Evolutionary conservation across 2,797 vertebrate genomes (phyloP), one percentile per base, ranked within the genome.

Genomic region (Moxostoma hubbsi): DNA sequence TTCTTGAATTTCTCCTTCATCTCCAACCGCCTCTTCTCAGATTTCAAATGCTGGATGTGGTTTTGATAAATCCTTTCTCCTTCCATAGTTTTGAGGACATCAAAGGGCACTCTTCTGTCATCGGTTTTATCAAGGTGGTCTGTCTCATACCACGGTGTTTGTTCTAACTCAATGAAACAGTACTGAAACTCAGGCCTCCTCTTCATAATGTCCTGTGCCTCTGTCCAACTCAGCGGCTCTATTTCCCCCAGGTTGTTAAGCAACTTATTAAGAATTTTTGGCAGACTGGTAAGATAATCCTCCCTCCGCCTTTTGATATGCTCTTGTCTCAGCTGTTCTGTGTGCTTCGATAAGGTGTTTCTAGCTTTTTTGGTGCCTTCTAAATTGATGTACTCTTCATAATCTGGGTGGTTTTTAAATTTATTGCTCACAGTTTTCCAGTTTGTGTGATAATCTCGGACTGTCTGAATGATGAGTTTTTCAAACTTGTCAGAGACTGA

Each of bases 1-100:
- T 98, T 99, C 93, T 97, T 99, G 90, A 99, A 99, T 85, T 96
- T 95, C 79, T 98, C 97, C 88, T 99, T 99, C 96, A 98, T 99
- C 93, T 99, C 98, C 81, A 95, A 83, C 85, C 97, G 94, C 73
- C 96, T 96, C 85, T 98, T 99, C 89, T 99, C 97, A 0, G 96
- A 95, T 90, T 96, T 92, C 85, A 99, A 92, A 92, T 98, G 97
- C 63, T 98, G 96, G 55, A 99, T 96, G 0, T 99, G 98, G 88
- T 94, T 97, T 82, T 96, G 95, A 92, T 96, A 99, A 79, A 99
- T 95, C 79, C 95, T 95, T 91, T 99, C 98, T 4, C 95, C 96
- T 45, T 99, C 97, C 6, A 91, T 86, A 0, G 96, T 98, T 73
- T 90, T 90, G 0, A 99, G 94, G 77, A 99, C 94, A 90, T 99